Evolutionary conservation across 2,113 vertebrate species (phyloP).

Genomic region (Plotosus lineatus): DNA sequence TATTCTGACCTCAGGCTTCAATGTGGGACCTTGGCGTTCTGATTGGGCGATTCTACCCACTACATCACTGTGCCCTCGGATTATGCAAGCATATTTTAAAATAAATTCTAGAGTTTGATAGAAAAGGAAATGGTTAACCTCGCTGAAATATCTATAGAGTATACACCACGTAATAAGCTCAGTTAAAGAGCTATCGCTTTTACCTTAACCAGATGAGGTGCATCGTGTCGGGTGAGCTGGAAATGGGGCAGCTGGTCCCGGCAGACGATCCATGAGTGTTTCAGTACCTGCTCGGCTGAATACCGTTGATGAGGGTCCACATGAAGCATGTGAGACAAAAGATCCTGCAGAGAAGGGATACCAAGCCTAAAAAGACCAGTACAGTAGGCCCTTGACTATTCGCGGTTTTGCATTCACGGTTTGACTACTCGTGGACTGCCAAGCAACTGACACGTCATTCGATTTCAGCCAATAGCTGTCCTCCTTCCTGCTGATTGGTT

Average conservation of each 20-base stretch:
- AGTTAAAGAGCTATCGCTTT: conserved; percentile 32
- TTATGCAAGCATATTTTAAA: neutral
- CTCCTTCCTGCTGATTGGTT: no score
- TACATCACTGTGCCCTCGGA: no score
- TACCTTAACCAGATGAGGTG: conserved; percentile 89
- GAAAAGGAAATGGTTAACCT: neutral
- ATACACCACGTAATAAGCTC: neutral
- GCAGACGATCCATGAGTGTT: conserved; percentile 94
- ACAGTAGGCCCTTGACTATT: no score
- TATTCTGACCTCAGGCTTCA: neutral
- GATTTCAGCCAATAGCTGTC: no score
- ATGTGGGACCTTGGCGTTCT: neutral
- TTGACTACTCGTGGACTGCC: no score
- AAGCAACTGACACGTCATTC: no score
- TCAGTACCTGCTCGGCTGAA: conserved; percentile 91
- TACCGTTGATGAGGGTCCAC: conserved; percentile 95
- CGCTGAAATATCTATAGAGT: neutral
- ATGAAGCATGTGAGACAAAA: conserved; percentile 95
- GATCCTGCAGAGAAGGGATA: conserved; percentile 80
- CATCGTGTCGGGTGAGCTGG: conserved; percentile 88
- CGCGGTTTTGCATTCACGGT: no score
- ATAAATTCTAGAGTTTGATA: neutral
- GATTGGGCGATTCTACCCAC: neutral
- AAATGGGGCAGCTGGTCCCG: conserved; percentile 87
- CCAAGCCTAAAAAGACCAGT: neutral